Percentiles rank a stretch among this genome's conserved stretches.
Conservation (phyloP, 1,140 invertebrate species). For the Achatina immaculata region DNA sequence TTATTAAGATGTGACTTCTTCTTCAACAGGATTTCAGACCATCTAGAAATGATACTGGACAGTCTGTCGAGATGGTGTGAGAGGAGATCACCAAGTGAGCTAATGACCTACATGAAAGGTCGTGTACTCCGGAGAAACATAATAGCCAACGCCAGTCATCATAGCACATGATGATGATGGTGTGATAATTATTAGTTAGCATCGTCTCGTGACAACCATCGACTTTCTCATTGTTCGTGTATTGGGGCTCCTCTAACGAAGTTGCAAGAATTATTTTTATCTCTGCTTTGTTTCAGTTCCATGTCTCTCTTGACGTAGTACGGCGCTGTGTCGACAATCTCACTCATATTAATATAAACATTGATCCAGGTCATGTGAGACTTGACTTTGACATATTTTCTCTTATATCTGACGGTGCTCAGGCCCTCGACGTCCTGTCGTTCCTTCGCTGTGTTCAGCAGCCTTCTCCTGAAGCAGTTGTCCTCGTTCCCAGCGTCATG, state of each 20-base stretch:
- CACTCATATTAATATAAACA: background rate
- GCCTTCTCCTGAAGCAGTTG: slow-evolving; percentile 8
- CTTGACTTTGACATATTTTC: background rate
- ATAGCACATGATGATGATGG: too few species aligned
- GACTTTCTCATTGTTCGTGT: background rate
- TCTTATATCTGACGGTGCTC: background rate
- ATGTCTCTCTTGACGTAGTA: background rate
- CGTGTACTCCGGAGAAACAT: too few species aligned
- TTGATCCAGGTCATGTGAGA: slow-evolving; percentile 16
- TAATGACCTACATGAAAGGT: too few species aligned
- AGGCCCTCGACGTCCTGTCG: slow-evolving; percentile 14
- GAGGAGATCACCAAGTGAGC: too few species aligned
- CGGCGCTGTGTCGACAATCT: background rate
- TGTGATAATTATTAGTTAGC: too few species aligned
- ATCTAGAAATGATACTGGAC: too few species aligned
- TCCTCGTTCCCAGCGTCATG: slow-evolving; percentile 7
- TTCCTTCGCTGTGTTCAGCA: background rate
- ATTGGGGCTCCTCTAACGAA: background rate
- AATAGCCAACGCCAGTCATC: too few species aligned
- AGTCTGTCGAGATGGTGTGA: too few species aligned
- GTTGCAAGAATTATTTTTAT: background rate
- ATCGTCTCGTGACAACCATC: too few species aligned
- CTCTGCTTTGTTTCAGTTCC: background rate
- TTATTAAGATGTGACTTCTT: too few species aligned
- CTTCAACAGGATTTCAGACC: too few species aligned